Evolutionary conservation across 1,140 invertebrate species (phyloP).

Genomic region (Aethina tumida): DNA sequence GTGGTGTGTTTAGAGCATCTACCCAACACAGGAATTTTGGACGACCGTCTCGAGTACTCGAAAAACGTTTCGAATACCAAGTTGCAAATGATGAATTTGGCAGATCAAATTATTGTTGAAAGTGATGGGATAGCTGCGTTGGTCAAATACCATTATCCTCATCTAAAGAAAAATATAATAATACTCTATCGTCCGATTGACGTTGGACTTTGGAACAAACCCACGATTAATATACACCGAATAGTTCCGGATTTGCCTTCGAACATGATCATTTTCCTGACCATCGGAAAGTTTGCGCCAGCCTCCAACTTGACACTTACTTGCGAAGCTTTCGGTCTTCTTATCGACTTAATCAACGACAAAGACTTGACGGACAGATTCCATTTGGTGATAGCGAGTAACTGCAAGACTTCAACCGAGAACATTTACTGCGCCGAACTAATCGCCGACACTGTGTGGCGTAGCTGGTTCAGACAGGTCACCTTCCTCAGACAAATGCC

Average conservation of each 20-base stretch:
- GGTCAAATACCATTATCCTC: no score
- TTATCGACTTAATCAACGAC: conserved; percentile 18
- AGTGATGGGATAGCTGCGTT: no score
- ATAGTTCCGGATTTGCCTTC: conserved; percentile 28
- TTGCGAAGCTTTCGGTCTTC: conserved; percentile 26
- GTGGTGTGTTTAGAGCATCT: no score
- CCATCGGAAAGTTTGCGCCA: conserved; percentile 24
- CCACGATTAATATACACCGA: no score
- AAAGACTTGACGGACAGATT: conserved; percentile 16
- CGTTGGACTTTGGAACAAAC: no score
- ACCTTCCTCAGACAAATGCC: conserved; percentile 28
- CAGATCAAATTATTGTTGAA: no score
- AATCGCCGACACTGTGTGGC: conserved; percentile 19
- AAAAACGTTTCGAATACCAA: no score
- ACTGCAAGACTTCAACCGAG: conserved; percentile 21
- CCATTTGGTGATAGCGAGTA: conserved; percentile 28
- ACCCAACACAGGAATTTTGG: no score
- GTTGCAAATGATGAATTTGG: no score
- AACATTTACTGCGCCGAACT: conserved; percentile 25
- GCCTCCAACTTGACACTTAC: conserved; percentile 29
- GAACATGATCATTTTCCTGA: conserved; percentile 24
- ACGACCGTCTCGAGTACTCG: no score
- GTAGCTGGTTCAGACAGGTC: conserved; percentile 25
- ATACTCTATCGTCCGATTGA: no score
- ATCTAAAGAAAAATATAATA: no score